Base-by-base conservation (phyloP, 2,888 invertebrate genomes). In the Torymus aiolomorphi region DNA sequence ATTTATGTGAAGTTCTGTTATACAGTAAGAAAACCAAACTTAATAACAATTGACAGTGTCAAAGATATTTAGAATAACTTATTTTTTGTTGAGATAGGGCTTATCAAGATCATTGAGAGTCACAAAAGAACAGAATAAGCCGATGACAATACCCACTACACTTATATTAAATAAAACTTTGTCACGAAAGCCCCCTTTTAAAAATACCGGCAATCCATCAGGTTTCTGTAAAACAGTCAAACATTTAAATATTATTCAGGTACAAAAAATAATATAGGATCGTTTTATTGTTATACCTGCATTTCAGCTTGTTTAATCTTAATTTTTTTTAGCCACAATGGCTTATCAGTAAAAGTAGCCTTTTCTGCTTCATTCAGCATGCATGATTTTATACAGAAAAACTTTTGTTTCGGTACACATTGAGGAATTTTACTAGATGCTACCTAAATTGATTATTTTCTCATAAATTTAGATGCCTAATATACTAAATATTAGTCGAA, bases 131-230 rank as follows among this genome's bases (percentile, higher is more conserved):
- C 3, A n/a, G 10, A 59, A 14, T 10, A 62, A 4, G 0, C 62
- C 31, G 16, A 49, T 0, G 10, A 76, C 2, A 2, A 10, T 2
- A 13, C 11, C 1, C 8, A 8, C 49, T 49, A 76, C 13, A 4
- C 77, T 80, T 2, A 77, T 4, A 57, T 80, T 73, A 84, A 90
- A 92, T 74, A 93, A 85, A 14, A 93, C 83, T 80, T 85, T 91
- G 83, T 94, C 94, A 10, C 89, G 75, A 1, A 92, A 89, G 67
- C 94, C 94, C 49, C 92, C 92, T 87, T 94, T 94, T 85, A 94
- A 88, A 90, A 92, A 92, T 2, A 94, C 91, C 0, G 93, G 93
- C 4, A 91, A 85, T 81, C 92, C 93, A 90, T 94, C 92, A 8
- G 93, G 92, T 89, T 91, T 91, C 93, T 94, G 91, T 66, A 90